Percentiles rank a stretch among this genome's conserved stretches.
These are phyloP conservation scores for Chroicocephalus ridibundus DNA, from an alignment of 2,113 vertebrate genomes.

Conservation along the genomic window DNA sequence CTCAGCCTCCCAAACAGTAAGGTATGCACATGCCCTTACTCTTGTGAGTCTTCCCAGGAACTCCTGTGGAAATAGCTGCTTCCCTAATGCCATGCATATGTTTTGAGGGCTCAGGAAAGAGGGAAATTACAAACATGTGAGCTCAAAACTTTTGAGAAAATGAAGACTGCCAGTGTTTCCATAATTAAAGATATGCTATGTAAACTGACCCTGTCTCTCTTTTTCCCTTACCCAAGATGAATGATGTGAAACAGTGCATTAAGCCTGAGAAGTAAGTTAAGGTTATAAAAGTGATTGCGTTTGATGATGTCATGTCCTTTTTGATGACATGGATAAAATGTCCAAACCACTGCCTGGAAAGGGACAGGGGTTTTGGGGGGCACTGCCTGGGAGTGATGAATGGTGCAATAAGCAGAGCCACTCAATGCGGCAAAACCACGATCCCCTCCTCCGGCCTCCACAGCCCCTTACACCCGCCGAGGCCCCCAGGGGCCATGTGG, in stretches of 20 bases:
- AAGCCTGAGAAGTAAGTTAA: neutral
- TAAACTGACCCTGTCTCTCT: neutral
- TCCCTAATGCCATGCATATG: neutral
- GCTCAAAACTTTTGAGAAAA: neutral
- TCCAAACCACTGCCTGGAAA: neutral
- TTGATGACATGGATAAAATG: neutral
- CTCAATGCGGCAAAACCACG: neutral
- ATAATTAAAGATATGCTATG: neutral
- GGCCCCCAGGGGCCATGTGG: no score
- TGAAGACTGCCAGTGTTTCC: neutral
- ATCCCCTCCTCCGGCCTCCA: no score
- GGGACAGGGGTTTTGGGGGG: no score
- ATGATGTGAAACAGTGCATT: neutral
- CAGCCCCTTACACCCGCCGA: neutral
- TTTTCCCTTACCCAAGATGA: neutral
- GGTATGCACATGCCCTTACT: neutral
- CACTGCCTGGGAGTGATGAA: neutral
- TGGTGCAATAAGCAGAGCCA: rapidly evolving
- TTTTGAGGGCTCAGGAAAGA: constrained; percentile 5
- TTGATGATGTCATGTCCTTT: neutral
- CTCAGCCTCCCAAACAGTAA: neutral
- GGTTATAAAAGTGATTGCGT: neutral
- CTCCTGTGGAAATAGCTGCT: neutral
- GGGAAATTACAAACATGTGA: constrained; percentile 29
- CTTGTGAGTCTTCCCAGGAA: neutral